phyloP scores from a whole-genome alignment of 2,797 vertebrate genomes.

The Rhadinocentrus ornatus region DNA sequence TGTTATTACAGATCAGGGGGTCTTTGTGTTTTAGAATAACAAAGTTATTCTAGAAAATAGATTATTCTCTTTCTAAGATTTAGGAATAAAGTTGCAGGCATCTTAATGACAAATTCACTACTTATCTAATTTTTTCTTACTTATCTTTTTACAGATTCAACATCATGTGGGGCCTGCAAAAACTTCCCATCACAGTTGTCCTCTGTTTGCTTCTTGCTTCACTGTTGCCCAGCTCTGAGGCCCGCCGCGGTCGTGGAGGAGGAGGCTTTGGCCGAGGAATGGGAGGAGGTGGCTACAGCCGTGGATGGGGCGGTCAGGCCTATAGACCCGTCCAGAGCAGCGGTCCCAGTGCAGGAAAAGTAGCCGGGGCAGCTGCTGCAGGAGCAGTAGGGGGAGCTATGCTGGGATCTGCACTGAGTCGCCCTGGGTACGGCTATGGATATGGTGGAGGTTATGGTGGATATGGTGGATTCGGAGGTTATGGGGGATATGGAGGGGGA shows the following conservation, averaged over 20 bases:
- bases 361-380: constrained; percentile 83
- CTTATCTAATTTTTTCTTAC: constrained; percentile 1
- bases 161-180: constrained; percentile 45
- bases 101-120: neutral
- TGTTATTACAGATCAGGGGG: neutral
- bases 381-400: constrained; percentile 83
- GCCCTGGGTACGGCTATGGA: constrained; percentile 73
- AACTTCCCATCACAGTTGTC: constrained; percentile 34
- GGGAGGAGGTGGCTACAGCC: constrained; percentile 49
- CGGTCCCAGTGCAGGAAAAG: constrained; percentile 77
- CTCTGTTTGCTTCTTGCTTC: constrained; percentile 71
- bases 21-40: neutral
- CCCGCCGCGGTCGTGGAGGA: constrained; percentile 69
- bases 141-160: constrained; percentile 52
- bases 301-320: constrained; percentile 56
- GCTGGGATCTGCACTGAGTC: constrained; percentile 81
- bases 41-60: neutral
- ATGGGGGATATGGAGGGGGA: constrained; percentile 50
- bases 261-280: constrained; percentile 55
- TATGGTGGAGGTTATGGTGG: constrained; percentile 46
- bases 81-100: neutral
- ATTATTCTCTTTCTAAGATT: neutral
- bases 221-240: constrained; percentile 66
- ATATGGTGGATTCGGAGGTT: constrained; percentile 37
- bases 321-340: constrained; percentile 66